phyloP scores from a whole-genome alignment of 2,888 invertebrate genomes.

The Drosophila heteroneura region DNA sequence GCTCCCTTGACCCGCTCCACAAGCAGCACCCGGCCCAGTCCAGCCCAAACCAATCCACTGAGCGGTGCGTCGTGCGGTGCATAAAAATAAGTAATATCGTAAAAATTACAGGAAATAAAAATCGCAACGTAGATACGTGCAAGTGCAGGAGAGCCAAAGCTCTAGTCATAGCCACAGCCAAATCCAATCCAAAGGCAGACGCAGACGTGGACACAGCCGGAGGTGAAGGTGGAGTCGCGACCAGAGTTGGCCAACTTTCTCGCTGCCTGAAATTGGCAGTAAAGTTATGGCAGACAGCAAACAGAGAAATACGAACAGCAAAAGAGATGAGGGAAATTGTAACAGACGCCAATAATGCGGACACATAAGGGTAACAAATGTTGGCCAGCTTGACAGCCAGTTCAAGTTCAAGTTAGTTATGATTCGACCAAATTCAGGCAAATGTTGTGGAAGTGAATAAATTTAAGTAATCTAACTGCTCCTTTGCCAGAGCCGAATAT shows the following conservation, averaged over 20 bases:
- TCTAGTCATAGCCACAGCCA: conserved; percentile 23
- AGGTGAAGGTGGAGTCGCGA: conserved; percentile 12
- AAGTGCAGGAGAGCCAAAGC: conserved; percentile 58
- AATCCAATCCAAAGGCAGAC: conserved; percentile 6
- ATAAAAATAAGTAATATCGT: conserved; percentile 81
- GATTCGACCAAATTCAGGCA: conserved; percentile 48
- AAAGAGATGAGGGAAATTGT: conserved; percentile 53
- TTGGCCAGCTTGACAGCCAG: conserved; percentile 42
- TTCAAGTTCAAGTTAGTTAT: conserved; percentile 65
- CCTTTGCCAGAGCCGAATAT: neutral
- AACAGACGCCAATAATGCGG: conserved; percentile 53
- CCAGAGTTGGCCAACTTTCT: conserved; percentile 68
- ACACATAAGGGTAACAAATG: conserved; percentile 18
- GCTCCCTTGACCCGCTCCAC: conserved; percentile 43
- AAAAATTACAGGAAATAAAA: conserved; percentile 80
- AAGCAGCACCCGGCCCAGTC: neutral
- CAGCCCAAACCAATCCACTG: conserved; percentile 15
- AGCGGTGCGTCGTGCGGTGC: conserved; percentile 66
- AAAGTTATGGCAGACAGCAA: conserved; percentile 68
- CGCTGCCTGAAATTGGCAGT: conserved; percentile 70
- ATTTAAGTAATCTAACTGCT: neutral
- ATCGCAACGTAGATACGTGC: conserved; percentile 76
- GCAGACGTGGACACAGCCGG: neutral
- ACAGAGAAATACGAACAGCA: conserved; percentile 22
- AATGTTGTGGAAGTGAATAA: conserved; percentile 36